A percentile compares a stretch with the other conserved stretches of the same genome.
Conservation (phyloP, 2,888 invertebrate genomes). For the Amblyjoppa fuscipennis region DNA sequence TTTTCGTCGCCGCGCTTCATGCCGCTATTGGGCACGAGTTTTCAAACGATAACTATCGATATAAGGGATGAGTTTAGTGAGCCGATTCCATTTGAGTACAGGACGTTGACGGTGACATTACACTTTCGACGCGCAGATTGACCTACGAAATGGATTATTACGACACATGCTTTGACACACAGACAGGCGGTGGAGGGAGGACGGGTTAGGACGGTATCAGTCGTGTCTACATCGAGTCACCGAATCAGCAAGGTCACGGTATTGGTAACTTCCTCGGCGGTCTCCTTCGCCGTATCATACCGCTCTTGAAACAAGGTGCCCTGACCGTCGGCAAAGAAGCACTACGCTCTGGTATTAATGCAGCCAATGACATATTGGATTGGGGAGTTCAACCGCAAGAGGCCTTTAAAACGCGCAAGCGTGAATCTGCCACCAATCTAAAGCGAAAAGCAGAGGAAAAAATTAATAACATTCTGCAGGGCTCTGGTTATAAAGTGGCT, state of each 20-base stretch:
- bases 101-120: no score
- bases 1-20: neutral
- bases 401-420: neutral
- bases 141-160: no score
- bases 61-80: no score
- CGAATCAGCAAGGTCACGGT: neutral
- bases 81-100: no score
- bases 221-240: neutral
- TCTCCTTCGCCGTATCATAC: constrained; percentile 5
- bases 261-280: constrained; percentile 28
- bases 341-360: neutral
- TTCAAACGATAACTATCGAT: no score
- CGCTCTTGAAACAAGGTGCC: neutral
- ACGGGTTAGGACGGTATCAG: constrained; percentile 14
- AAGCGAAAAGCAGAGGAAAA: neutral
- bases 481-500: neutral
- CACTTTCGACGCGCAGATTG: no score
- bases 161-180: constrained; percentile 7
- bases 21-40: no score
- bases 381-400: neutral
- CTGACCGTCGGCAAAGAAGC: neutral
- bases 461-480: neutral
- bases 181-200: neutral
- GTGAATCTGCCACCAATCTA: neutral
- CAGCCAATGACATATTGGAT: neutral